Conservation (phyloP, 2,797 vertebrate species). For the Podarcis lilfordi region DNA sequence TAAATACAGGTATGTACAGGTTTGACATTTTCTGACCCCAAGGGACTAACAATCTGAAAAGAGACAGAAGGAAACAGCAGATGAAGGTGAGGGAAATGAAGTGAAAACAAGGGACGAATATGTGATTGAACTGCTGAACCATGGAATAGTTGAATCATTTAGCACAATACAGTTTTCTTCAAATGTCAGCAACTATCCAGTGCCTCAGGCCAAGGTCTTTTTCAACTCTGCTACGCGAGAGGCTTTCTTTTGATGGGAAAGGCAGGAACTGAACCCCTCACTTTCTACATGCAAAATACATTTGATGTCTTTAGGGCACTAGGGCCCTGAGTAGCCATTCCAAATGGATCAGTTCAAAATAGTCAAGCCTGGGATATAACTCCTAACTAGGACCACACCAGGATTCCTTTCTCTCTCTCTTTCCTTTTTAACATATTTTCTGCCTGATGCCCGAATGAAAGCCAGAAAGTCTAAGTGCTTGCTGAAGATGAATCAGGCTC, state of each 20-base stretch:
- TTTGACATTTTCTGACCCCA: neutral
- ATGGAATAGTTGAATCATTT: neutral
- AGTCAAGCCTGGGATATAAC: slow-evolving; percentile 27
- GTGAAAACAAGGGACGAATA: too few species aligned
- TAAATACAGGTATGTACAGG: neutral
- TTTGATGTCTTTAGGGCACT: slow-evolving; percentile 17
- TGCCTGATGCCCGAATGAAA: slow-evolving; percentile 52
- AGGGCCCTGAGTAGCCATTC: slow-evolving; percentile 43
- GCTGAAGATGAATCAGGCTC: slow-evolving; percentile 51
- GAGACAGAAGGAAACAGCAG: neutral
- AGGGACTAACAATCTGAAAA: neutral
- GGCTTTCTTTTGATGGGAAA: neutral
- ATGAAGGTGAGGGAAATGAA: neutral
- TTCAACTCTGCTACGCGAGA: neutral
- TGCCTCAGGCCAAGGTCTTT: neutral
- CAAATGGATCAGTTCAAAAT: slow-evolving; percentile 16
- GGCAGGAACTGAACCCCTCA: neutral
- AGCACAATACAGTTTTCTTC: neutral
- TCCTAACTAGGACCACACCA: neutral
- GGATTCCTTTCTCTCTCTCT: neutral
- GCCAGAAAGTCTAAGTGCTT: slow-evolving; percentile 30
- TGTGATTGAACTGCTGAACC: neutral
- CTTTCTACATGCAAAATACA: neutral
- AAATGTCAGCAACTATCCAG: neutral
- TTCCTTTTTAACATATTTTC: slow-evolving; percentile 26